These are phyloP conservation scores for Pandemis corylana DNA, from an alignment of 2,888 invertebrate genomes.

Conservation along the genomic window DNA sequence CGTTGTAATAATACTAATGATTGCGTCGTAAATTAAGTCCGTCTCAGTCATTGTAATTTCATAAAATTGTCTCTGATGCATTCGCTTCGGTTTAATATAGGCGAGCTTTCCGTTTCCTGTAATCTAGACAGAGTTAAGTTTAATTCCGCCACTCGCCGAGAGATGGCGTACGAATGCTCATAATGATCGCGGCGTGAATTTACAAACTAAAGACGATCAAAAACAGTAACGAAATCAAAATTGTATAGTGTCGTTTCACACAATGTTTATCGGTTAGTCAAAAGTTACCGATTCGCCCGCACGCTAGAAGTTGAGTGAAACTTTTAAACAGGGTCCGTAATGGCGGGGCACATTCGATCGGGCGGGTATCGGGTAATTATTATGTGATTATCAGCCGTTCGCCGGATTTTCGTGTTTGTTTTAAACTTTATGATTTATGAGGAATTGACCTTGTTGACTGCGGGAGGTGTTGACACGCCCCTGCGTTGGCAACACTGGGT, in stretches of 20 bases:
- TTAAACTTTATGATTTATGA: constrained; percentile 81
- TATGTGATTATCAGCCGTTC: constrained; percentile 74
- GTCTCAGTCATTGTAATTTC: constrained; percentile 69
- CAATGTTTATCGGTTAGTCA: constrained; percentile 33
- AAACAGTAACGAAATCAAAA: constrained; percentile 12
- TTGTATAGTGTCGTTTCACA: constrained; percentile 19
- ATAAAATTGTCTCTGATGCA: constrained; percentile 64
- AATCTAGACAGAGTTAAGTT: constrained; percentile 41
- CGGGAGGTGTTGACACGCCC: constrained; percentile 53
- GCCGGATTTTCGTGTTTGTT: constrained; percentile 69
- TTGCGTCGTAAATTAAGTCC: constrained; percentile 74
- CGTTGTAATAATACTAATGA: constrained; percentile 78
- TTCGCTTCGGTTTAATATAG: constrained; percentile 46
- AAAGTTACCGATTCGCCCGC: constrained; percentile 34
- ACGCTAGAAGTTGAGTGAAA: constrained; percentile 37
- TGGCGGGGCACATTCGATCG: constrained; percentile 57
- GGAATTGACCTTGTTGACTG: constrained; percentile 64
- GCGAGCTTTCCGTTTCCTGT: constrained; percentile 46
- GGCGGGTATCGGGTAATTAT: constrained; percentile 72
- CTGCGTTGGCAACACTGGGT: constrained; percentile 34
- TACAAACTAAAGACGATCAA: neutral
- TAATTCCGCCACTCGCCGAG: constrained; percentile 49
- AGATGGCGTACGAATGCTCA: constrained; percentile 56
- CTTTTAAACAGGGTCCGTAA: constrained; percentile 46
- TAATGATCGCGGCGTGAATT: neutral